phyloP scores from a whole-genome alignment of 1,140 invertebrate species.

The Coelopa frigida region DNA sequence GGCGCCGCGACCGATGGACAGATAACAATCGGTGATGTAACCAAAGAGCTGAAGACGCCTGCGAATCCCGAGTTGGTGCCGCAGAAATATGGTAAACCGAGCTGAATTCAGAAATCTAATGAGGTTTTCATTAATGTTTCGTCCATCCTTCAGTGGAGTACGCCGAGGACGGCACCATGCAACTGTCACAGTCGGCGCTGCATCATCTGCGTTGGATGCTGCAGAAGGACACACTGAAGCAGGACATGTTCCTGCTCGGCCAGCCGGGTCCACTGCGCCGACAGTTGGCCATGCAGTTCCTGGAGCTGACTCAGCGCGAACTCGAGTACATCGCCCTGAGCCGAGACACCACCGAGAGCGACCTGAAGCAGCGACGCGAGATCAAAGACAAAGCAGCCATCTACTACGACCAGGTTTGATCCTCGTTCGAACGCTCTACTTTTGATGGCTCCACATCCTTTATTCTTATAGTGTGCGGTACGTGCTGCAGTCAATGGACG shows the following conservation, averaged over 20 bases:
- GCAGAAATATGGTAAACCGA: constrained; percentile 62
- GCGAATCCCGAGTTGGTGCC: constrained; percentile 75
- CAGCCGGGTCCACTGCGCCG: constrained; percentile 68
- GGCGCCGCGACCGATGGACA: constrained; percentile 22
- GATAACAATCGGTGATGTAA: constrained; percentile 70
- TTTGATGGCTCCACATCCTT: background rate
- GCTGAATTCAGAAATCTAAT: constrained; percentile 21
- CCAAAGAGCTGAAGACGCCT: constrained; percentile 56
- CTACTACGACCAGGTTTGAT: constrained; percentile 83
- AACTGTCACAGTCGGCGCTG: constrained; percentile 65
- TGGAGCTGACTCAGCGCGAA: constrained; percentile 82
- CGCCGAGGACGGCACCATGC: constrained; percentile 42
- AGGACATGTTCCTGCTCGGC: constrained; percentile 94
- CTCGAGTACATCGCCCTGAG: constrained; percentile 90
- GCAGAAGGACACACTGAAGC: constrained; percentile 84
- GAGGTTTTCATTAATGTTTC: constrained; percentile 1
- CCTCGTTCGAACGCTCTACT: constrained; percentile 1
- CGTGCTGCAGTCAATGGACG: constrained; percentile 81
- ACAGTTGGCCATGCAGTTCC: constrained; percentile 76
- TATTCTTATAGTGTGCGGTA: constrained; percentile 67
- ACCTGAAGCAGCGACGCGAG: constrained; percentile 92
- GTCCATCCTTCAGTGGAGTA: constrained; percentile 46
- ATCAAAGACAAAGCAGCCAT: constrained; percentile 78
- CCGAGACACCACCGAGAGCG: constrained; percentile 92
- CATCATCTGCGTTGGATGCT: constrained; percentile 88